phyloP scores from a whole-genome alignment of 2,888 invertebrate species.

The Pelosia muscerda region DNA sequence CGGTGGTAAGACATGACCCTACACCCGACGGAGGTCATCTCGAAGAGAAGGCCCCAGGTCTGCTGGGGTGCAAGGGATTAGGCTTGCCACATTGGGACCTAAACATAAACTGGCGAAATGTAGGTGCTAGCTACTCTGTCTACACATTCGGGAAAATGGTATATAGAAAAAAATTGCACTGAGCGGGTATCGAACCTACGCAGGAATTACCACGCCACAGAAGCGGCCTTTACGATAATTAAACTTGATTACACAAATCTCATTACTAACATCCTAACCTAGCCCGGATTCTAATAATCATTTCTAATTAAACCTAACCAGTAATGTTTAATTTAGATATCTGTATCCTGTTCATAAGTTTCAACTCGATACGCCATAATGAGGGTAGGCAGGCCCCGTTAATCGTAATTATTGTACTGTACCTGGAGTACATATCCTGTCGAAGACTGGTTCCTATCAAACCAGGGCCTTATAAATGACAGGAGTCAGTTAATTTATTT shows the following conservation, averaged over 20 bases:
- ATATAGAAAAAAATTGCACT: too few relatives aligned
- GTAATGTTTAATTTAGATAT: conserved; percentile 35
- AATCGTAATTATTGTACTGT: conserved; percentile 28
- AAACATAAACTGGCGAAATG: too few relatives aligned
- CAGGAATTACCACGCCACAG: too few relatives aligned
- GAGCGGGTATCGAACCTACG: too few relatives aligned
- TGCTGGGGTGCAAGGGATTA: too few relatives aligned
- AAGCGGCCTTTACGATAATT: neutral
- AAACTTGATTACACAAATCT: neutral
- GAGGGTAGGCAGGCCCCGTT: conserved; percentile 30
- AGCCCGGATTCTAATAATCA: neutral
- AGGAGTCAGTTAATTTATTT: conserved; percentile 7
- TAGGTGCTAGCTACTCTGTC: too few relatives aligned
- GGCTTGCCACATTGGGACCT: too few relatives aligned
- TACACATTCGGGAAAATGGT: too few relatives aligned
- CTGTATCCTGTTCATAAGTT: conserved; percentile 33
- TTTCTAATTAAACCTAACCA: conserved; percentile 5
- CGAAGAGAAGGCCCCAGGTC: too few relatives aligned
- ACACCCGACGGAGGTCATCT: too few relatives aligned
- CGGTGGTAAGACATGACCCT: too few relatives aligned
- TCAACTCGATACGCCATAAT: conserved; percentile 38
- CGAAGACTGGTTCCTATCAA: conserved; percentile 8
- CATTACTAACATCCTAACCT: neutral
- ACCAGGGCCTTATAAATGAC: neutral
- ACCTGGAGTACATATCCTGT: conserved; percentile 36